phyloP scores from a whole-genome alignment of 2,888 invertebrate genomes.

The Ametastegia equiseti region DNA sequence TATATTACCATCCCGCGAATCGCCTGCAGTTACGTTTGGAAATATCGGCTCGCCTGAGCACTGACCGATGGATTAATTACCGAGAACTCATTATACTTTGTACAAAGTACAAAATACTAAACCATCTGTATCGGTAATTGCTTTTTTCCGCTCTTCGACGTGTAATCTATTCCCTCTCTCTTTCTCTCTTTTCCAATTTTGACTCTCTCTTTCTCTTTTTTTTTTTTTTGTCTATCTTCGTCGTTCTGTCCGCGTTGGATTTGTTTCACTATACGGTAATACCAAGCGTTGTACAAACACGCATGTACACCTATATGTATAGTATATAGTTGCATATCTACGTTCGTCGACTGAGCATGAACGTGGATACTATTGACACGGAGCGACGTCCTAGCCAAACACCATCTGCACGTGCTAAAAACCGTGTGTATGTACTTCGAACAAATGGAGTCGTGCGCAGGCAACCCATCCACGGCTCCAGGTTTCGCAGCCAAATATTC shows the following conservation, averaged over 20 bases:
- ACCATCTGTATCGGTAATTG: conserved; percentile 44
- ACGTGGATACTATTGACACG: conserved; percentile 37
- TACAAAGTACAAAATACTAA: conserved; percentile 42
- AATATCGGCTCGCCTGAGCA: conserved; percentile 33
- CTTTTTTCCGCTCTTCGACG: conserved; percentile 44
- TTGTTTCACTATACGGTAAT: conserved; percentile 41
- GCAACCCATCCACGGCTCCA: conserved; percentile 22
- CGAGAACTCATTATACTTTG: conserved; percentile 43
- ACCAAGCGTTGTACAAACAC: conserved; percentile 35
- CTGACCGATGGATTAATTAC: conserved; percentile 47
- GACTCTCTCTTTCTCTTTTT: background rate
- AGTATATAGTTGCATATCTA: background rate
- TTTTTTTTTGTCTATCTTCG: background rate
- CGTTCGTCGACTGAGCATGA: background rate
- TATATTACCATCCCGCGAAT: conserved; percentile 40
- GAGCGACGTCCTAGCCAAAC: conserved; percentile 42
- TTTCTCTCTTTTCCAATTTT: conserved; percentile 20
- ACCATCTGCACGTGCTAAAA: conserved; percentile 37
- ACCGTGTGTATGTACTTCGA: conserved; percentile 30
- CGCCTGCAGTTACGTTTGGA: conserved; percentile 43
- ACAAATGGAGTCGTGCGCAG: conserved; percentile 40
- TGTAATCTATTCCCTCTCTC: conserved; percentile 18
- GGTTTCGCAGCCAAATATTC: conserved; percentile 22
- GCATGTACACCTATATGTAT: too few relatives aligned
- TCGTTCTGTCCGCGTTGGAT: background rate